Base-by-base conservation (phyloP, 53 echinoderm and acorn worm species). In the Temnopleurus reevesii region DNA sequence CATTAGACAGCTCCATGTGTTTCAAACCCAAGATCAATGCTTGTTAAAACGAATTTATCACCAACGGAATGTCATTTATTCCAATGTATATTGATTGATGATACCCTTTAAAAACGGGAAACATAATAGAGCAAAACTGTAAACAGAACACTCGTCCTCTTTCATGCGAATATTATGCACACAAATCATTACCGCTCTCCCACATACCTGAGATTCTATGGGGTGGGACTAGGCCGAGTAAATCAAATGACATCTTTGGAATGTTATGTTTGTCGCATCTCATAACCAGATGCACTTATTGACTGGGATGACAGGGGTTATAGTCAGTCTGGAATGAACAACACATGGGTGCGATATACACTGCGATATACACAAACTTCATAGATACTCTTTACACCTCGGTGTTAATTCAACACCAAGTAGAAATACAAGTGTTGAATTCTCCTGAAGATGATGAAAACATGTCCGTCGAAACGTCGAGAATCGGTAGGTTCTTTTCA, bases 211-310 rank as follows among this genome's bases (percentile, higher is more conserved):
- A 23, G 36, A 83, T 83, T 83, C 83, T 55, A 83, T 53, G 83
- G 83, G 55, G 55, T 55, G 83, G 55, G 83, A 53, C 35, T 53
- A 55, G 33, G 83, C 35, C 30, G 56, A 5, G 15, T 83, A 83
- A 53, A 53, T 83, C 83, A 83, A 83, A 83, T 83, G 83, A 83
- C 83, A 83, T 83, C 55, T 36, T 7, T 49, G 83, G 83, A 83
- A 83, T 83, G 83, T 36, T 83, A 35, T 83, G 82, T 82, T 83
- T 53, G 55, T 55, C 35, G 3, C 5, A 17, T 47, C 55, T 12
- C 47, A 35, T 83, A 35, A 79, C 46, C 49, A 26, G 79, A 46
- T 79, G 46, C 49, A 49, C 79, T 79, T 79, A 79, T 49, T 79
- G 79, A 49, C 47, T 79, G 71, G 71, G 71, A n/a, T 10, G 71